A percentile compares a stretch with the other conserved stretches of the same genome.
Evolutionary conservation across 2,797 vertebrate species (phyloP).

Genomic region (Numenius phaeopus): DNA sequence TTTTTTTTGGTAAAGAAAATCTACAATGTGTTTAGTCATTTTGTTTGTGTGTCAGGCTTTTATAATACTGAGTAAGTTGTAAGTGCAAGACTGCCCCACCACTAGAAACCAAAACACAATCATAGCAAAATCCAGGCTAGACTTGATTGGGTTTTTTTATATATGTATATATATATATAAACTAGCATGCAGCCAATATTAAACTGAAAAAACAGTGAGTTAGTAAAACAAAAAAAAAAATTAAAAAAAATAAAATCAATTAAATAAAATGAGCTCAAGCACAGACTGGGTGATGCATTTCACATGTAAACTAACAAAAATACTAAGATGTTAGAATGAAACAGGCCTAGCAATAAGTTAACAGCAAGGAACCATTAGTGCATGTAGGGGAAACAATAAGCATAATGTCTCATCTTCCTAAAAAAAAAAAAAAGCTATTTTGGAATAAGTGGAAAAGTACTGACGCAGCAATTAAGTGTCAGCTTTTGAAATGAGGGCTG

Average conservation of each 20-base stretch:
- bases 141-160: constrained; percentile 86
- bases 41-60: constrained; percentile 84
- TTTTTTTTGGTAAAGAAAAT: constrained; percentile 85
- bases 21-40: constrained; percentile 83
- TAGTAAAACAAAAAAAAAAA: constrained; percentile 88
- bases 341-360: constrained; percentile 92
- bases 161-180: constrained; percentile 80
- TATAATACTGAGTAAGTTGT: constrained; percentile 79
- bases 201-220: constrained; percentile 88
- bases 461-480: constrained; percentile 76
- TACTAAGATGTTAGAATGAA: constrained; percentile 87
- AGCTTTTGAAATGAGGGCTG: constrained; percentile 39
- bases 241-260: constrained; percentile 78
- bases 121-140: constrained; percentile 92
- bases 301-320: constrained; percentile 89
- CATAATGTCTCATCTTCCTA: constrained; percentile 90
- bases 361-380: constrained; percentile 91
- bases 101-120: constrained; percentile 90
- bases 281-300: constrained; percentile 91
- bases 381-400: constrained; percentile 89
- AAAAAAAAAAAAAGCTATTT: constrained; percentile 1
- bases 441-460: constrained; percentile 25
- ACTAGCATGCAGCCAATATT: constrained; percentile 93
- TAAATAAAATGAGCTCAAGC: constrained; percentile 92
- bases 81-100: constrained; percentile 92